phyloP scores from a whole-genome alignment of 2,113 vertebrate genomes.

The Atrichornis clamosus region DNA sequence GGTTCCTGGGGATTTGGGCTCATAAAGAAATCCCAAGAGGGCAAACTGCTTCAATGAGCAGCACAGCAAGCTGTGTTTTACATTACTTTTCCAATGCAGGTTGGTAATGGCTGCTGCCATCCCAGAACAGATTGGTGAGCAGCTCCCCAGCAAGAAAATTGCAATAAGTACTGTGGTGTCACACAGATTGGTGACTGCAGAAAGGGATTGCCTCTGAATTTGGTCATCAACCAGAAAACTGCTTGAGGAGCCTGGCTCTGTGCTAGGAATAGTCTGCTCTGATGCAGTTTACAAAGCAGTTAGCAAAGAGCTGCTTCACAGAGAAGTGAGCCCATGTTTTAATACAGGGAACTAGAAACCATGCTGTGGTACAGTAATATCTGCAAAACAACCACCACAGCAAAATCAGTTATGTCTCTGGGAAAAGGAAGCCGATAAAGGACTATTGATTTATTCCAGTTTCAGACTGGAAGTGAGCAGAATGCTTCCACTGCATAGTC shows the following conservation, averaged over 20 bases:
- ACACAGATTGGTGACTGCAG: neutral
- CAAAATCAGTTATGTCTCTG: neutral
- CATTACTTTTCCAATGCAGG: neutral
- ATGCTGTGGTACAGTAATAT: neutral
- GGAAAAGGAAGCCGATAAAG: neutral
- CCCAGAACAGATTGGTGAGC: neutral
- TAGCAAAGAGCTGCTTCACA: constrained; percentile 23
- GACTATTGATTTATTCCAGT: neutral
- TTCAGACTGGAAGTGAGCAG: neutral
- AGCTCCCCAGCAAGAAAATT: neutral
- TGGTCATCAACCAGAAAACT: neutral
- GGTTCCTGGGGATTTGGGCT: neutral
- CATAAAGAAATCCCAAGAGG: neutral
- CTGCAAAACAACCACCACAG: neutral
- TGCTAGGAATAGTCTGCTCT: neutral
- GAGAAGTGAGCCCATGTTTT: neutral
- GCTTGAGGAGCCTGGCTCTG: neutral
- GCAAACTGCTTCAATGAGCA: neutral
- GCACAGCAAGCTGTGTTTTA: neutral
- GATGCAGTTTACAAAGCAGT: neutral
- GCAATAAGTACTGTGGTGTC: neutral
- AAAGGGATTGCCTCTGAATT: neutral
- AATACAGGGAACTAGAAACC: neutral
- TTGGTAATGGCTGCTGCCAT: neutral
- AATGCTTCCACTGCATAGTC: neutral